Evolutionary conservation across 1,140 invertebrate genomes (phyloP), one percentile per base, ranked within the genome.

Genomic region (Drosophila ananassae): DNA sequence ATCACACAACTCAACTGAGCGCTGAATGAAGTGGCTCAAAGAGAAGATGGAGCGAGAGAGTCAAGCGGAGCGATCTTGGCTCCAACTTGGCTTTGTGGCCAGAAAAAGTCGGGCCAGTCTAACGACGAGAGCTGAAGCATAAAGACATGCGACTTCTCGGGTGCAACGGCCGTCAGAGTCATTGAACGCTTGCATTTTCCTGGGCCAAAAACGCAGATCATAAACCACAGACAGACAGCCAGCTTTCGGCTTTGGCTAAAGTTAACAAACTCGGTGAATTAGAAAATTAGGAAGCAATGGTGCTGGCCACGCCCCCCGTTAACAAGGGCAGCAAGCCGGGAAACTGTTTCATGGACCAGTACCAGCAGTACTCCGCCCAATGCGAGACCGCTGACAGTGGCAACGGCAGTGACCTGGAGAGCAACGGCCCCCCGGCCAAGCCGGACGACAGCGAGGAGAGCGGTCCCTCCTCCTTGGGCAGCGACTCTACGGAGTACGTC

Each of bases 321-420:
- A 68, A 62, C 24, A 64, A 75, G 46, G 68, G 56, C 46, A 69
- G 48, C 22, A 74, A 47, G 25, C 9, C 87, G 95, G 96, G 1
- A 95, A 96, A 83, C 95, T 95, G 76, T 96, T 87, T 68, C 62
- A 79, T 87, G 83, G 83, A 87, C 9, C 82, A 89, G 44, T 87
- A 82, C 37, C 78, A 87, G 25, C 77, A 87, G 61, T 87, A 87
- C 34, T 72, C 82, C 48, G 77, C 95, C 41, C 96, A 96, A 2
- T 94, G 94, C 78, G 96, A 96, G 66, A 96, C 95, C 1, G 84
- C 96, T 66, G 96, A 97, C 92, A 97, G 96, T 57, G 96, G 96
- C 21, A 96, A 96, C 13, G 96, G 96, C 91, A 96, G 96, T 84
- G 96, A 97, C 85, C 92, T 97, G 54, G 96, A 97, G 80, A 90